These are phyloP conservation scores for Hyperoplus immaculatus DNA, from an alignment of 2,797 vertebrate genomes.

Conservation along the genomic window DNA sequence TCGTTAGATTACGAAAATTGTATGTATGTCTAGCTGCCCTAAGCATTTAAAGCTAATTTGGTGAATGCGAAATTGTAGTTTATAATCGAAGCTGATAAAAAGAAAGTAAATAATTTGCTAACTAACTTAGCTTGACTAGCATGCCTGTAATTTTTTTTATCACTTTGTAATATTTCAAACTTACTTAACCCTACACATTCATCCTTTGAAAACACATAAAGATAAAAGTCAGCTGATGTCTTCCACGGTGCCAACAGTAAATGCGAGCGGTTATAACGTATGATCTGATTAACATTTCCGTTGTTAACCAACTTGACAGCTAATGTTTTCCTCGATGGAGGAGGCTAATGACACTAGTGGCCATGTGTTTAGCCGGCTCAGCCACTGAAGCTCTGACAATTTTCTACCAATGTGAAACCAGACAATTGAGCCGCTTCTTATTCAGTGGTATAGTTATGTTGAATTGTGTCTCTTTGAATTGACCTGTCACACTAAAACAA, in stretches of 20 bases:
- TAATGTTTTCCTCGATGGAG: conserved; percentile 26
- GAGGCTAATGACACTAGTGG: conserved; percentile 31
- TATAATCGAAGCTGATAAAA: background rate
- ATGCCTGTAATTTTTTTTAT: conserved; percentile 6
- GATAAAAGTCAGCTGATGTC: background rate
- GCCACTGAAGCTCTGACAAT: background rate
- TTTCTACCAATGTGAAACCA: background rate
- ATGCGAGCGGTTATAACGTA: fast-evolving
- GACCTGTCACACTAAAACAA: background rate
- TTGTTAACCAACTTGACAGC: background rate
- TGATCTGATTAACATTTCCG: background rate
- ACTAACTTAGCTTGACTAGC: conserved; percentile 47
- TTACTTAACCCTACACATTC: background rate
- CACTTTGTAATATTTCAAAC: background rate
- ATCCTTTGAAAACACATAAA: fast-evolving
- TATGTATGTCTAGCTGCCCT: fast-evolving
- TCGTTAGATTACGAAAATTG: background rate
- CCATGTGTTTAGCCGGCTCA: conserved; percentile 53
- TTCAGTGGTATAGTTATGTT: background rate
- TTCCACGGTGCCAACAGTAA: background rate
- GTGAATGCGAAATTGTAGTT: too few relatives aligned
- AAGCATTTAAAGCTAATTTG: background rate
- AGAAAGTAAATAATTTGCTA: background rate
- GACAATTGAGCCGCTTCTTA: fast-evolving
- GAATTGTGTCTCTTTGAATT: background rate